Evolutionary conservation across 2,888 invertebrate genomes (phyloP), one percentile per base, ranked within the genome.

Genomic region (Mimas tiliae): DNA sequence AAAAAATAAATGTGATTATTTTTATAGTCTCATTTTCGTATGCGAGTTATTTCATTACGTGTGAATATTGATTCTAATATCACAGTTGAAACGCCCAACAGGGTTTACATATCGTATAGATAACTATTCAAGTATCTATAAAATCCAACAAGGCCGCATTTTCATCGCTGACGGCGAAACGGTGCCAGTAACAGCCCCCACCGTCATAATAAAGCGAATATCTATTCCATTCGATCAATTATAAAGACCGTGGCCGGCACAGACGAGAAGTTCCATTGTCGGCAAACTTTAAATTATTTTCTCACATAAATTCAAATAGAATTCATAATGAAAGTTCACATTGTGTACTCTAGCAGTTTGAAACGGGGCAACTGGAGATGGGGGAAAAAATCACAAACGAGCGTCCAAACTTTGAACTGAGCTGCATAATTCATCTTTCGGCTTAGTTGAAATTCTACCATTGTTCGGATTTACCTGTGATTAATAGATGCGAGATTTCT

Each of bases 371-470:
- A 65, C 58, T 42, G 55, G 34, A 65, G 33, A 27, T 27, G 27
- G 21, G 45, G 64, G 9, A 58, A 76, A 74, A 73, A 72, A 68
- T 63, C 65, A 47, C 65, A 65, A 67, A 68, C 62, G 68, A 69
- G 65, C 64, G 48, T 45, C 48, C 55, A 65, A 67, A 65, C 67
- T 67, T 76, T 72, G 27, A 65, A 67, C 68, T 72, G 67, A 64
- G 67, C 67, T 81, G 80, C 77, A 83, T 86, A 84, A 82, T 84
- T 83, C 82, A 81, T 80, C 70, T 72, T 67, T 68, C 70, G 50
- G 65, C 51, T 63, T 55, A 62, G 65, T 65, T 69, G 52, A 66
- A 45, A 66, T 66, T 66, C 53, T 38, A 63, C 72, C 51, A 69
- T 71, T 69, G 72, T 69, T 72, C 62, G 63, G 71, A 74, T 69